Percentiles rank a stretch among this genome's conserved stretches.
phyloP scores from a whole-genome alignment of 2,797 vertebrate species.

The Gymnoscopelus braueri region DNA sequence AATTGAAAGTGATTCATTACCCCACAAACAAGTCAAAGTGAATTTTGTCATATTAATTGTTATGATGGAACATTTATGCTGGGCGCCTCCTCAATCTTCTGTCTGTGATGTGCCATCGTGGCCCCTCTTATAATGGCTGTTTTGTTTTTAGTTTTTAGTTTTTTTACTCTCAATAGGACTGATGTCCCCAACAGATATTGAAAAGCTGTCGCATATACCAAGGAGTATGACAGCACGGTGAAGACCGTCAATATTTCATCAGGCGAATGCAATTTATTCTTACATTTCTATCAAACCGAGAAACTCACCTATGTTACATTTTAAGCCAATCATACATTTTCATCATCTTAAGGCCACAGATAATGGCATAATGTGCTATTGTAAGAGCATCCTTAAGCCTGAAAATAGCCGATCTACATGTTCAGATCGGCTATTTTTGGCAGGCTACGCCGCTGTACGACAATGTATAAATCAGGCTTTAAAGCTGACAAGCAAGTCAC shows the following conservation, averaged over 20 bases:
- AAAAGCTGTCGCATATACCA: conserved; percentile 63
- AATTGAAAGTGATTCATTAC: background rate
- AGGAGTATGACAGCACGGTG: conserved; percentile 46
- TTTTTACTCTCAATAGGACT: conserved; percentile 41
- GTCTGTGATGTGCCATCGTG: conserved; percentile 30
- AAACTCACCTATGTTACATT: conserved; percentile 22
- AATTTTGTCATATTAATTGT: conserved; percentile 27
- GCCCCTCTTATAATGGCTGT: conserved; percentile 19
- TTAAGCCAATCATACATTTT: conserved; percentile 1
- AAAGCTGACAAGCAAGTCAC: conserved; percentile 34
- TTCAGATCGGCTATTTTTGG: too few relatives aligned
- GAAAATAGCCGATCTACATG: too few relatives aligned
- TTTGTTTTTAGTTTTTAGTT: conserved; percentile 30
- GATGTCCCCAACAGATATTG: conserved; percentile 27
- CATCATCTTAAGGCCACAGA: conserved; percentile 14
- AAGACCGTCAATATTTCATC: conserved; percentile 56
- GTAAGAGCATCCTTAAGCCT: conserved; percentile 11
- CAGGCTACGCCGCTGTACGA: too few relatives aligned
- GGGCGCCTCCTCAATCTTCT: conserved; percentile 26
- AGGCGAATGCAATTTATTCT: conserved; percentile 37
- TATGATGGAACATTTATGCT: conserved; percentile 25
- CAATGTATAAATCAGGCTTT: background rate
- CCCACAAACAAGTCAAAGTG: background rate
- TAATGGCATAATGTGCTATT: conserved; percentile 23
- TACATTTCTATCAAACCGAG: conserved; percentile 15